Base-by-base conservation (phyloP, 2,113 vertebrate genomes). In the Dasyornis broadbenti region DNA sequence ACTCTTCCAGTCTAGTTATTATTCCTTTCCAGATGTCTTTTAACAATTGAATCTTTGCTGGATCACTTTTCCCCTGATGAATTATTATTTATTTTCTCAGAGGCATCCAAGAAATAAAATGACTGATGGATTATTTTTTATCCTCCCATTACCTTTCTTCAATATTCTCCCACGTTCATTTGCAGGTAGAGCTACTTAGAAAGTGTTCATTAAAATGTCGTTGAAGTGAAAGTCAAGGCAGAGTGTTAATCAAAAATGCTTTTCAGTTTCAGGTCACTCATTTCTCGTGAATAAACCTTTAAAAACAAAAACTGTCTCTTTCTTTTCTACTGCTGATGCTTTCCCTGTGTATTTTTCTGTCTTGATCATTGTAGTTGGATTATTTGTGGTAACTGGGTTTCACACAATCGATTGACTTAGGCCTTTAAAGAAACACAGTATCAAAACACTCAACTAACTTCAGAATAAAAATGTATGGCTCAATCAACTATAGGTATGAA, bases 191-290 rank as follows among this genome's bases (percentile, higher is more conserved):
- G 56, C 69, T 94, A 71, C 71, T 89, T 95, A 93, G 68, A 93
- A 96, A 93, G 91, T 78, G 52, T 83, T 97, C 86, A 91, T 97
- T 95, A 97, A 96, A 93, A 94, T 96, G 96, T 93, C 94, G 92
- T 63, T 86, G 80, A 93, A 96, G 54, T 82, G 60, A 86, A 96
- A 93, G 80, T 86, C 82, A 75, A 75, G 64, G 56, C 81, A 90
- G 40, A 80, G 33, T 63, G 60, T 90, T 97, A 76, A 96, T 96
- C 60, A 93, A 64, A 96, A 95, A 93, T 71, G 69, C 80, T 81
- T 96, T 92, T 89, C 92, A 84, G 61, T 92, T 96, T 91, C 52
- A 73, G 92, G 76, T 94, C 49, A 66, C 56, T 93, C 26, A 60
- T 95, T 97, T 92, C 72, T 93, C 20, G 3, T 75, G 86, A 91